Percentiles rank a stretch among this genome's conserved stretches.
Conservation (phyloP, 2,888 invertebrate genomes). For the Teleogryllus oceanicus region DNA sequence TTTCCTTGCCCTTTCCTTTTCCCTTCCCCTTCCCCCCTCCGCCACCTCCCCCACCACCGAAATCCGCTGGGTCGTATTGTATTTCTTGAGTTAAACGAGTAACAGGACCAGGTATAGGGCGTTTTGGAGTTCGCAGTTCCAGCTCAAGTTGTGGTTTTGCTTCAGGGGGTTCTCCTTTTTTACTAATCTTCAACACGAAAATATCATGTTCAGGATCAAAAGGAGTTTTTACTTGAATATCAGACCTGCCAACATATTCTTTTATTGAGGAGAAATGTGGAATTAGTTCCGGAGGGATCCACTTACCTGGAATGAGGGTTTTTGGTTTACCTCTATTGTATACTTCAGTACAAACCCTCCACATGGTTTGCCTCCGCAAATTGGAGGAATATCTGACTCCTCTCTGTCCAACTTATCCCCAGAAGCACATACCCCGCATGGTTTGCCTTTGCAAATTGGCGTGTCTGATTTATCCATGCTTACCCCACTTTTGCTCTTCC, state of each 20-base stretch:
- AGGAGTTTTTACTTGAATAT: background rate
- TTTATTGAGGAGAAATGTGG: background rate
- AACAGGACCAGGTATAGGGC: background rate
- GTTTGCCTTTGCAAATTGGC: too few relatives aligned
- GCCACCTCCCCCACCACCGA: background rate
- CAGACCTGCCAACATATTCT: background rate
- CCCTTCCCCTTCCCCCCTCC: background rate
- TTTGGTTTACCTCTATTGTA: too few relatives aligned
- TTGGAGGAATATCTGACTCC: too few relatives aligned
- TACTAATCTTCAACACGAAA: background rate
- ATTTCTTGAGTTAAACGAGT: background rate
- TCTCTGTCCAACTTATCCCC: too few relatives aligned
- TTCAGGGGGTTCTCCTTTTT: background rate
- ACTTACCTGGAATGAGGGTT: too few relatives aligned
- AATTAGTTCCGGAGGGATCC: too few relatives aligned
- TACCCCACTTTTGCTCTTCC: too few relatives aligned
- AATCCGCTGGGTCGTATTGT: background rate
- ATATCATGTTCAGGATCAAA: constrained; percentile 1
- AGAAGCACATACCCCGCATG: too few relatives aligned
- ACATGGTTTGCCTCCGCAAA: too few relatives aligned
- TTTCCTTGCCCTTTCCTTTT: background rate
- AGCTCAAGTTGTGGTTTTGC: background rate
- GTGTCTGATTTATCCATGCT: too few relatives aligned
- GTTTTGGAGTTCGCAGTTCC: background rate
- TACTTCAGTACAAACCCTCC: too few relatives aligned